Percentiles rank a stretch among this genome's conserved stretches.
These are phyloP conservation scores for Melanargia galathea DNA, from an alignment of 2,888 invertebrate genomes.

Conservation along the genomic window DNA sequence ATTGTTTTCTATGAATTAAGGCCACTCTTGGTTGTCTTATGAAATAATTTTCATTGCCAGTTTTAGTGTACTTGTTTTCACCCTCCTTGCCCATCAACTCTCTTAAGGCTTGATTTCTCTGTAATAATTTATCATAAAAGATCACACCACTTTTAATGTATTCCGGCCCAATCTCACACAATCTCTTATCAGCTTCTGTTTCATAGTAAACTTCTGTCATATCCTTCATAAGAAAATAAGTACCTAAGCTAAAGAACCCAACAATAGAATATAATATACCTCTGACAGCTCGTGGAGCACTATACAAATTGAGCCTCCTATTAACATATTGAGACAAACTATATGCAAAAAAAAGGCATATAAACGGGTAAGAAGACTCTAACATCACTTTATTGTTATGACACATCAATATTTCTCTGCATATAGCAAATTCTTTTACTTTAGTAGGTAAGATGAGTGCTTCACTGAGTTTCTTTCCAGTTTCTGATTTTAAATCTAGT, in stretches of 20 bases:
- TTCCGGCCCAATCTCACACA: conserved; percentile 82
- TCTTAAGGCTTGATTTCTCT: conserved; percentile 88
- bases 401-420: conserved; percentile 86
- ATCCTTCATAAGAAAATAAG: conserved; percentile 86
- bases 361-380: conserved; percentile 79
- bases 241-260: conserved; percentile 79
- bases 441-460: conserved; percentile 88
- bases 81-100: conserved; percentile 84
- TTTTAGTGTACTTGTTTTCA: conserved; percentile 82
- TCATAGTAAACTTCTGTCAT: conserved; percentile 84
- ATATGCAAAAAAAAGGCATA: conserved; percentile 77
- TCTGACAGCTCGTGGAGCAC: conserved; percentile 74
- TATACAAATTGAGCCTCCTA: conserved; percentile 77
- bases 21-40: conserved; percentile 85
- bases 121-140: conserved; percentile 87
- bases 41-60: conserved; percentile 87
- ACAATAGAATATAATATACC: conserved; percentile 78
- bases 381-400: conserved; percentile 82
- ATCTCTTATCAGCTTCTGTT: conserved; percentile 81
- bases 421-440: conserved; percentile 91
- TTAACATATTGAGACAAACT: conserved; percentile 79
- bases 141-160: conserved; percentile 88
- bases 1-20: conserved; percentile 84
- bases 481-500: conserved; percentile 85
- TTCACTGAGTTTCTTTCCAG: conserved; percentile 83